Base-by-base conservation (phyloP, 2,797 vertebrate species). In the Siniperca undulata region DNA sequence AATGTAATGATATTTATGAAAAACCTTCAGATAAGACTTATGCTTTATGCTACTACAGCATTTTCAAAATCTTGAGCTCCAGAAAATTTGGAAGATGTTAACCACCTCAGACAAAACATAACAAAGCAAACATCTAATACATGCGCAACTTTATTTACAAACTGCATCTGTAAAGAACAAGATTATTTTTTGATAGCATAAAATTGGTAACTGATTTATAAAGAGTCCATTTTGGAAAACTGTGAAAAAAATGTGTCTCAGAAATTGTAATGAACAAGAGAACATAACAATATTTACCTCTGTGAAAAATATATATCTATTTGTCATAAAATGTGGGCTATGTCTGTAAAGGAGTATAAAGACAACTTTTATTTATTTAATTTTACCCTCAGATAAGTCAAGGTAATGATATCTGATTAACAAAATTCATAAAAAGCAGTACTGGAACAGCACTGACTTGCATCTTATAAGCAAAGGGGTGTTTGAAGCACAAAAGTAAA, bases 301-400 rank as follows among this genome's bases (percentile, higher is more conserved):
- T 96, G 96, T 97, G 97, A 99, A 99, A 98, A 99, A 99, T 98
- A 98, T 96, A 98, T 46, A 82, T 96, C 96, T 97, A 96, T 97
- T 95, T 96, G 95, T 97, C 96, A 97, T 97, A 97, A 98, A 98
- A 97, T 96, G 96, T 97, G 80, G 82, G 77, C 87, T 93, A 97
- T 95, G 96, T 94, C 95, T 93, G 81, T 89, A 92, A 96, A 97
- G 91, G 81, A 95, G 95, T 97, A 97, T 95, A 97, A 98, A 97
- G 95, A 95, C 95, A 96, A 81, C 94, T 95, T 95, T 90, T 91
- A 94, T 96, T 95, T 95, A 84, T 93, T 93, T 89, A 94, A 74
- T 75, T 96, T 96, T 86, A 93, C 89, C 92, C 90, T 95, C 91
- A 93, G 94, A 96, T 95, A 97, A 97, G 96, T 96, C 95, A 94